These are phyloP conservation scores for Oxystoma pomonae DNA, from an alignment of 2,888 invertebrate species.

Conservation along the genomic window DNA sequence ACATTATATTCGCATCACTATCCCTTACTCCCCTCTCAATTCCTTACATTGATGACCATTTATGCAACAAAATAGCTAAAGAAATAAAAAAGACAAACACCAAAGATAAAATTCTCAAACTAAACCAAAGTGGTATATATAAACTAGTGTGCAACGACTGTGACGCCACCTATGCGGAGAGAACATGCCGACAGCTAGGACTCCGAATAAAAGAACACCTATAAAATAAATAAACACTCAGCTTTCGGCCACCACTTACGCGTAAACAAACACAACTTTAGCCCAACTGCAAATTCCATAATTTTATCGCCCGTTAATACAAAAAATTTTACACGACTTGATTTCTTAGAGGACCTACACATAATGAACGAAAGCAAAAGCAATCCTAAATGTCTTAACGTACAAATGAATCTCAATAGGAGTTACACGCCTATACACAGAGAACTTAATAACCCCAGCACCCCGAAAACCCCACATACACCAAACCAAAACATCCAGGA, in stretches of 20 bases:
- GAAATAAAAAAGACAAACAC: conserved; percentile 3
- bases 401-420: not conserved
- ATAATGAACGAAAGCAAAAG: too few species aligned
- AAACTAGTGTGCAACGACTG: conserved; percentile 6
- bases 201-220: conserved; percentile 9
- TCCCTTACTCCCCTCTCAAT: too few species aligned
- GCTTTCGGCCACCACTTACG: not conserved
- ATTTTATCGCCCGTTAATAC: not conserved
- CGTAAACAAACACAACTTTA: not conserved
- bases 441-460: not conserved
- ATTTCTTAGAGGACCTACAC: not conserved
- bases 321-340: not conserved
- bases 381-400: too few species aligned
- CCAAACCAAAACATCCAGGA: not conserved
- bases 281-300: too few species aligned
- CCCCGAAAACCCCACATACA: not conserved
- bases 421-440: not conserved
- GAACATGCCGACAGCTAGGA: conserved; percentile 8
- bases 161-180: not conserved
- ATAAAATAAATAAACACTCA: not conserved
- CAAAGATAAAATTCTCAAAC: conserved; percentile 6
- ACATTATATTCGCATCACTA: too few species aligned
- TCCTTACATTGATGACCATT: not conserved
- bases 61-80: not conserved
- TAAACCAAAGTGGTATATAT: conserved; percentile 7